A percentile compares a stretch with the other conserved stretches of the same genome.
Conservation (phyloP, 2,113 vertebrate species). For the Empidonax alnorum region DNA sequence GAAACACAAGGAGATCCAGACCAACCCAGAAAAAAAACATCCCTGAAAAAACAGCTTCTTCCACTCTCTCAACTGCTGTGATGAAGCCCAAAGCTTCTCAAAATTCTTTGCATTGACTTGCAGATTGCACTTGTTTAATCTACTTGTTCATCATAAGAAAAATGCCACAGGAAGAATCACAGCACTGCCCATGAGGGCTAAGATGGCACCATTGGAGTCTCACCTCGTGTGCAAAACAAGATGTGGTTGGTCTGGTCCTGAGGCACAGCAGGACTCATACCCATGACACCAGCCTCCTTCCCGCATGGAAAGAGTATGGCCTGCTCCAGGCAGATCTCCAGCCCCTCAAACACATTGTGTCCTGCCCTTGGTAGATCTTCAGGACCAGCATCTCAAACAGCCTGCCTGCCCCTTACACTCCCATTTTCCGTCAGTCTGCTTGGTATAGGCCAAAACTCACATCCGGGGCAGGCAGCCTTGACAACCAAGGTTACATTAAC, state of each 20-base stretch:
- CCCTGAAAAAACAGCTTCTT: background rate
- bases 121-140: background rate
- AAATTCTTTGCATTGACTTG: background rate
- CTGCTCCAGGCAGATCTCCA: background rate
- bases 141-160: background rate
- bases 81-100: background rate
- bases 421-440: background rate
- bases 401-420: fast-evolving
- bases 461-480: background rate
- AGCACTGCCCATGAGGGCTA: background rate
- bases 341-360: no score
- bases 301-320: background rate
- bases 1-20: background rate
- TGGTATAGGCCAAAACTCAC: background rate
- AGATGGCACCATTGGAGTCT: background rate
- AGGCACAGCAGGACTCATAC: background rate
- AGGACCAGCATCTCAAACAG: background rate
- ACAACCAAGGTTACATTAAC: background rate
- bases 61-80: background rate
- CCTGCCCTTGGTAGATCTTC: no score
- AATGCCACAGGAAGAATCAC: background rate
- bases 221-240: background rate
- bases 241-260: background rate
- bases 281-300: background rate
- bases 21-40: background rate